Base-by-base conservation (phyloP, 2,888 invertebrate genomes). In the Drosophila neotestacea region DNA sequence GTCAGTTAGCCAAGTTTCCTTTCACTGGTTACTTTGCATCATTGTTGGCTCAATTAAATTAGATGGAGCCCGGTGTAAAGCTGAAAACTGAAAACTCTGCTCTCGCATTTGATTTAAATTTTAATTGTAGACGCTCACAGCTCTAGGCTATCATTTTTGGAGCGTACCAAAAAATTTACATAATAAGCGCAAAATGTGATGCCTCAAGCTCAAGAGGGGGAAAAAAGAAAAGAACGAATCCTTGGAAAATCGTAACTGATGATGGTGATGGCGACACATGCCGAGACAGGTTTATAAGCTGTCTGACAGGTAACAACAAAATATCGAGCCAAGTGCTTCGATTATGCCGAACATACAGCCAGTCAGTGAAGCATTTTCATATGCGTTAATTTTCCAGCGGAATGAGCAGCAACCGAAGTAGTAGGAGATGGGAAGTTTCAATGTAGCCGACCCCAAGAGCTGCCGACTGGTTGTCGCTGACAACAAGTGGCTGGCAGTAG, bases 371-470 rank as follows among this genome's bases (percentile, higher is more conserved):
- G 70, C 79, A 62, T 63, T 65, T 78, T 66, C 73, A 77, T 83
- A 83, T 80, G 88, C 73, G 80, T 82, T 89, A 79, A 89, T 86
- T 89, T 86, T 86, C 89, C 89, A 87, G 85, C 47, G 85, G 89
- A 86, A 70, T 75, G 77, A 85, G 80, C 87, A 85, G 64, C 67
- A 55, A 54, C 41, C 34, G 50, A 34, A 48, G 38, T 13, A 7
- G 55, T 5, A 46, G 64, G 54, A 41, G 58, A 58, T 50, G 52
- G 55, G 51, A 22, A 11, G 48, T 7, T 56, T 61, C 55, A 38
- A 10, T 54, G 38, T 55, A 42, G 63, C 58, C 58, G 46, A 47
- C 36, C 38, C 54, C 44, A 58, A 38, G 16, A 13, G 51, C 34
- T 16, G 62, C 56, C 63, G 78, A 70, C 73, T 75, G 78, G 88